Conservation (phyloP, 2,113 vertebrate species). For the Chaenocephalus aceratus region DNA sequence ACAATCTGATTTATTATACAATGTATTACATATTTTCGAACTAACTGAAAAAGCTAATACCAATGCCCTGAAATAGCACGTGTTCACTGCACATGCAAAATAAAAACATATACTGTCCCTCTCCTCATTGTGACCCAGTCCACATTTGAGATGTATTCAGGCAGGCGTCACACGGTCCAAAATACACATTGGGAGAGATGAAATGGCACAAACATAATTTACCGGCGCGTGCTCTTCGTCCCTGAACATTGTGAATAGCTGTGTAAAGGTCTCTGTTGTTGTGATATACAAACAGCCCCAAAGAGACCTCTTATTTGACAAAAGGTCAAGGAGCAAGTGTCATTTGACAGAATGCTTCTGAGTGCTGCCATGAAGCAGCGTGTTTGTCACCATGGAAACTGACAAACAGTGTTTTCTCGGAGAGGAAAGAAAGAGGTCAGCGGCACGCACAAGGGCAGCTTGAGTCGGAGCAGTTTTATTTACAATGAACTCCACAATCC, state of each 20-base stretch:
- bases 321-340: conserved; percentile 73
- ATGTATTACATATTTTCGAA: too few species aligned
- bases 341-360: conserved; percentile 62
- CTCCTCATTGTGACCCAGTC: background rate
- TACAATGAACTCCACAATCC: conserved; percentile 18
- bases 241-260: conserved; percentile 32
- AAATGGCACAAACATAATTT: conserved; percentile 45
- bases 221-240: background rate
- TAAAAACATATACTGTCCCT: background rate
- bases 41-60: background rate
- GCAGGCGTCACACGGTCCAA: background rate
- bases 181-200: conserved; percentile 12
- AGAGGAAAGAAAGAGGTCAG: background rate
- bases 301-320: conserved; percentile 56
- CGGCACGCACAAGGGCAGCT: background rate
- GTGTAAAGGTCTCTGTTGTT: conserved; percentile 62
- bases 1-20: too few species aligned
- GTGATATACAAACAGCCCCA: conserved; percentile 54
- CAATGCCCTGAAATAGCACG: background rate
- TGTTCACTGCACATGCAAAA: background rate
- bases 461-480: conserved; percentile 14
- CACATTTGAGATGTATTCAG: background rate
- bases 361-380: conserved; percentile 34
- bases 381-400: conserved; percentile 69
- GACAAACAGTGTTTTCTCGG: conserved; percentile 45